Base-by-base conservation (phyloP, 2,113 vertebrate genomes). In the Mastomys coucha region DNA sequence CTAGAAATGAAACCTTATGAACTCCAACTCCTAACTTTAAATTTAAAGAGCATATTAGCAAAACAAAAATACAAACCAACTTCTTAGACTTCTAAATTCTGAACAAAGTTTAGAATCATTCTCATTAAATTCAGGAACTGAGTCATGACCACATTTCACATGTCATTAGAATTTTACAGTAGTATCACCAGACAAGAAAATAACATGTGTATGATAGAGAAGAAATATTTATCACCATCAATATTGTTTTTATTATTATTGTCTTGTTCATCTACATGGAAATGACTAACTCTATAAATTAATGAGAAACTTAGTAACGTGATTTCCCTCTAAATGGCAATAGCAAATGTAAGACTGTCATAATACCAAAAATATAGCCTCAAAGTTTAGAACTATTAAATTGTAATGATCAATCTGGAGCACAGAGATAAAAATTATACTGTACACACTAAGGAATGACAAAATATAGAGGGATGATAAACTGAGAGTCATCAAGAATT, bases 181-280 rank as follows among this genome's bases (percentile, higher is more conserved):
- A 33, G 69, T 63, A 69, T 80, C 39, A 90, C 2, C 84, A 72
- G 13, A 85, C 7, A 80, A 80, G 72, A 92, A 95, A 89, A 93
- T 84, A 56, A 7, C 51, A 63, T 8, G 3, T 77, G n/a, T 91
- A 65, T 77, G 26, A 88, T 72, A 82, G n/a, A 33, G 70, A 92
- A 69, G 58, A 87, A 80, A 39, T 81, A 90, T 65, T 67, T 31
- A 67, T 31, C 65, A 67, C 13, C 65, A 67, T 67, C 65, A 31
- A 28, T 11, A 65, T 65, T 28, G 10, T 80, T 39, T 70, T 92
- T 56, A 49, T 88, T 72, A 33, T 56, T 76, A 33, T 87, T 67
- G 33, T 69, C 16, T 13, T 22, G 16, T 14, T 87, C 45, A 87
- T 36, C 45, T 88, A 77, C 14, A 78, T 65, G 87, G 53, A 91